Conservation (phyloP, 1,140 invertebrate genomes). For the Drosophila prosaltans region DNA sequence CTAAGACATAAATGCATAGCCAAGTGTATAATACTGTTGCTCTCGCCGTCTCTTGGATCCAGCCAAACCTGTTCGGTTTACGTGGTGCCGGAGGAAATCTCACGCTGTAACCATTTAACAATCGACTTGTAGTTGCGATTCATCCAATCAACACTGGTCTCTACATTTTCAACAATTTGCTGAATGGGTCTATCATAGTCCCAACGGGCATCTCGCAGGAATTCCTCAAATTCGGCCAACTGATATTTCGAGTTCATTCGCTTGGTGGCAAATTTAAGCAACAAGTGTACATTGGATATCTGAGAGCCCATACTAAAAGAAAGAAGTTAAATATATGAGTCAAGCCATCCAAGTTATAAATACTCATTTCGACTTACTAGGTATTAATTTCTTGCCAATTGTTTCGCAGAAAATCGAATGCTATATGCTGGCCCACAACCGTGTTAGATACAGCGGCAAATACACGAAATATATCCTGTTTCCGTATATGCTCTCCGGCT, state of each 20-base stretch:
- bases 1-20: constrained; percentile 61
- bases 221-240: constrained; percentile 89
- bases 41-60: constrained; percentile 41
- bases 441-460: constrained; percentile 89
- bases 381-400: constrained; percentile 88
- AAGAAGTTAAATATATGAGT: not conserved
- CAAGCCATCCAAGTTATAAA: not conserved
- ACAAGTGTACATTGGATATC: constrained; percentile 87
- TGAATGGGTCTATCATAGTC: constrained; percentile 89
- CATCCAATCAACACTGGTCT: constrained; percentile 92
- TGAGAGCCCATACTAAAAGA: constrained; percentile 88
- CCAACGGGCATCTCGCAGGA: constrained; percentile 85
- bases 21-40: constrained; percentile 62
- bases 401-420: constrained; percentile 89
- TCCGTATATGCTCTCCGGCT: constrained; percentile 89
- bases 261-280: constrained; percentile 89
- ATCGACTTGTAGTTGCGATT: constrained; percentile 89
- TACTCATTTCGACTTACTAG: constrained; percentile 86
- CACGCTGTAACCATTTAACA: constrained; percentile 87
- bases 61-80: constrained; percentile 35
- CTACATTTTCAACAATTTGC: constrained; percentile 90
- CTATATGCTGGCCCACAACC: constrained; percentile 88
- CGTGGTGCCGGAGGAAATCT: constrained; percentile 16
- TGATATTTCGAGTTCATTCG: constrained; percentile 90
- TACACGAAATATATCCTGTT: constrained; percentile 90